Evolutionary conservation across 2,113 vertebrate species (phyloP), one percentile per base, ranked within the genome.

Genomic region (Cardinalis cardinalis): DNA sequence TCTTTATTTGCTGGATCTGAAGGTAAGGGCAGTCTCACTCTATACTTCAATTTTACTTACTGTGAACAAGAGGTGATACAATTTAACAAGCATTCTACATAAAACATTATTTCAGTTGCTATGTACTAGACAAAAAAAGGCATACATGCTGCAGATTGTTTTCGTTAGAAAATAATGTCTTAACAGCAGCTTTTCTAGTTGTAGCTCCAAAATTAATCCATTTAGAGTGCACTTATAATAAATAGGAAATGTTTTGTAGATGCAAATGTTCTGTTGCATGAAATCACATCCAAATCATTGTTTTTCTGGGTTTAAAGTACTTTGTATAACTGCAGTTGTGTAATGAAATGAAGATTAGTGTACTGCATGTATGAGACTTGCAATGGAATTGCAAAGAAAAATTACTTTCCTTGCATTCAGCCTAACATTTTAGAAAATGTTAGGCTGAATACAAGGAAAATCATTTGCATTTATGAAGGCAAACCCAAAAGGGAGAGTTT

Each of bases 261-360:
- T 82, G 31, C 74, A 80, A 56, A 89, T 95, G 60, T 95, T 96
- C 91, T 77, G 53, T 79, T 89, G 61, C 69, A 94, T 90, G 69
- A 97, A 96, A 89, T 92, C 88, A 92, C 92, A 95, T 91, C 89
- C 81, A 92, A 88, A 91, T 96, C 44, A 87, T 88, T 95, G 86
- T 93, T 91, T 91, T 92, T 85, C 64, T 78, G 74, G 53, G 55
- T 87, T 59, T 88, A 88, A 92, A 95, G 87, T 72, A 87, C 58
- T 81, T 92, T 92, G 55, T 85, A 34, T 88, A 94, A 96, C 75
- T 88, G 91, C 84, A 93, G 41, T 71, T 86, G 66, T 12, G 18
- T 88, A 92, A 95, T 82, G 81, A 91, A 91, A 86, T 65, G 70
- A 94, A 85, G 82, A 96, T 87, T 95, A 95, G 79, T 84, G 29